Conservation (phyloP, 2,888 invertebrate genomes). For the Lepetodrilus schrolli region DNA sequence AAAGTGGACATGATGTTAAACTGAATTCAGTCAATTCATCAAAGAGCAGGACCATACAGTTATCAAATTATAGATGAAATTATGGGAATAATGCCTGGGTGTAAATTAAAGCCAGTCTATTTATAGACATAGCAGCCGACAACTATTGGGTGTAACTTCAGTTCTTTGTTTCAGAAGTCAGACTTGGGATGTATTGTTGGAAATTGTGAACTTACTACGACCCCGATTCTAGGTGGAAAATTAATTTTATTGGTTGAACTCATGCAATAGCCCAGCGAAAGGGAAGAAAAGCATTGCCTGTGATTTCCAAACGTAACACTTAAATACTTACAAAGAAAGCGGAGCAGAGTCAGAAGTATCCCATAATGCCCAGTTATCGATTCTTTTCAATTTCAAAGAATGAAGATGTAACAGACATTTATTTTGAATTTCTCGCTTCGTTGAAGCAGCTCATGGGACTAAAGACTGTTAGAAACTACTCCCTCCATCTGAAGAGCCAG, state of each 20-base stretch:
- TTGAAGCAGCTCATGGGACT: neutral
- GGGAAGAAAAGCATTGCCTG: neutral
- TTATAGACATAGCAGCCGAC: neutral
- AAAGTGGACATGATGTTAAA: no score
- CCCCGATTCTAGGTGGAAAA: slow-evolving; percentile 14
- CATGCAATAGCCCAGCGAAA: slow-evolving; percentile 14
- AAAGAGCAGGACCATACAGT: no score
- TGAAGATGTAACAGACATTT: slow-evolving; percentile 21
- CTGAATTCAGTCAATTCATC: no score
- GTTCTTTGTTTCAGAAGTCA: neutral
- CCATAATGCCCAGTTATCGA: slow-evolving; percentile 15
- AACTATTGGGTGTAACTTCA: neutral
- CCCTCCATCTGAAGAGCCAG: no score
- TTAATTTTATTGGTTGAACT: slow-evolving; percentile 2
- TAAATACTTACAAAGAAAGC: slow-evolving; percentile 1
- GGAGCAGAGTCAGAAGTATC: neutral
- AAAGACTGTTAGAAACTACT: neutral
- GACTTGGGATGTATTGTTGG: no score
- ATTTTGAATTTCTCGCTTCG: slow-evolving; percentile 26
- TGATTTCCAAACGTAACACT: neutral
- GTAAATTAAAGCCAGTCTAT: neutral
- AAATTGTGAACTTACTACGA: neutral
- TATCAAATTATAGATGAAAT: no score
- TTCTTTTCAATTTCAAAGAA: slow-evolving; percentile 25
- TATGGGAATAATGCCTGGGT: neutral